Conservation (phyloP, 2,888 invertebrate species). For the Alcis repandata region DNA sequence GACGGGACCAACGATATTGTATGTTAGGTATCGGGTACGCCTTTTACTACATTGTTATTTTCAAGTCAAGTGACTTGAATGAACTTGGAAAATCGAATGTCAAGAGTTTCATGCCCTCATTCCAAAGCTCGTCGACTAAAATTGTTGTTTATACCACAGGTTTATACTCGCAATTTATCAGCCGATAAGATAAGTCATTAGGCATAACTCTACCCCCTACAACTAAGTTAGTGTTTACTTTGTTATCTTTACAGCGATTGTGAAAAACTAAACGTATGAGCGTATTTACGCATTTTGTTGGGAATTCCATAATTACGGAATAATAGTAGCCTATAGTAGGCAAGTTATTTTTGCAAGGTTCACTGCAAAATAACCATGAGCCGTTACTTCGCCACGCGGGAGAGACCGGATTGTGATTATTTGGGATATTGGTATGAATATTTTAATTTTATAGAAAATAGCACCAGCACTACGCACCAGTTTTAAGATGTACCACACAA, state of each 20-base stretch:
- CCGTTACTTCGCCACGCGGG: constrained; percentile 30
- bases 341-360: constrained; percentile 29
- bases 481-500: neutral
- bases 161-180: neutral
- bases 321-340: neutral
- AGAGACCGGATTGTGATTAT: constrained; percentile 11
- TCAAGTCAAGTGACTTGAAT: constrained; percentile 10
- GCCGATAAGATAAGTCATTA: constrained; percentile 17
- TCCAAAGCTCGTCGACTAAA: neutral
- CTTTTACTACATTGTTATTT: neutral
- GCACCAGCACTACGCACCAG: neutral
- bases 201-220: neutral
- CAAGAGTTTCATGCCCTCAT: constrained; percentile 18
- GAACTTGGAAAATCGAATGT: constrained; percentile 32
- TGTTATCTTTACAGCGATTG: constrained; percentile 2
- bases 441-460: neutral
- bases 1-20: neutral
- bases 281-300: neutral
- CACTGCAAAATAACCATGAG: constrained; percentile 32
- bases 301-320: neutral
- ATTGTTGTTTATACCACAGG: constrained; percentile 5
- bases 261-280: constrained; percentile 7
- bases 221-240: constrained; percentile 11
- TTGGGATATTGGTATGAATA: neutral
- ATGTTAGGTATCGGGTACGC: neutral